Evolutionary conservation across 37 sponge, comb jelly and placozoan species (phyloP).

Genomic region (Aplysina aerophoba): DNA sequence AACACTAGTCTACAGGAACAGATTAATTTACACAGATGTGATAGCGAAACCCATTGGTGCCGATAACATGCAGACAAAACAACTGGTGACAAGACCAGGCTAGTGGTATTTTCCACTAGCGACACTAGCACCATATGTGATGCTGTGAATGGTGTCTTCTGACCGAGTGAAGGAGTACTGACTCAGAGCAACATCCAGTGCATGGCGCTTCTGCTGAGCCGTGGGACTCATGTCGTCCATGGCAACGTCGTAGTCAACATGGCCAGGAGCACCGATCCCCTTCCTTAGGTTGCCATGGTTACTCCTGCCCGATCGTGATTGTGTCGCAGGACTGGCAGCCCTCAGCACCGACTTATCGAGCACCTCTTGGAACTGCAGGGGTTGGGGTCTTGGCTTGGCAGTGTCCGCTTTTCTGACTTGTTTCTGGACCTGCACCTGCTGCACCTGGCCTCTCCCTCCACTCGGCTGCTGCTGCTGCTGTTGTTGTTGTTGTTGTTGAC

Average conservation of each 20-base stretch:
- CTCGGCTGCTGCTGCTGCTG: too few species aligned
- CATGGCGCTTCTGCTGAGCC: not conserved
- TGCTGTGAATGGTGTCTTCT: not conserved
- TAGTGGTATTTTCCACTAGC: too few species aligned
- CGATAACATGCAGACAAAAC: too few species aligned
- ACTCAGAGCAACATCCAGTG: not conserved
- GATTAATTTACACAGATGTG: too few species aligned
- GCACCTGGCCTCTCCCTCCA: too few species aligned
- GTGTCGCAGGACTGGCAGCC: not conserved
- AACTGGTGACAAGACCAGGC: too few species aligned
- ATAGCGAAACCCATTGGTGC: too few species aligned
- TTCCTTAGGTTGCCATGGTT: not conserved
- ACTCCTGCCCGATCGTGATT: not conserved
- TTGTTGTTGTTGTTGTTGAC: too few species aligned
- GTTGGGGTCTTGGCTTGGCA: not conserved
- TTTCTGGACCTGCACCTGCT: too few species aligned
- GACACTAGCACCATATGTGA: not conserved
- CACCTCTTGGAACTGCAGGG: not conserved
- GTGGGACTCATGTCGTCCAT: constrained; percentile 30
- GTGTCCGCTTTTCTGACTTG: not conserved
- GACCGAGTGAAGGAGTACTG: not conserved
- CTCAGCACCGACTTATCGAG: not conserved
- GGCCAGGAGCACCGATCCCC: not conserved
- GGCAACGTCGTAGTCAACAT: constrained; percentile 19
- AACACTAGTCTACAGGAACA: too few species aligned